Evolutionary conservation across 1,140 invertebrate genomes (phyloP).

Genomic region (Amyelois transitella): DNA sequence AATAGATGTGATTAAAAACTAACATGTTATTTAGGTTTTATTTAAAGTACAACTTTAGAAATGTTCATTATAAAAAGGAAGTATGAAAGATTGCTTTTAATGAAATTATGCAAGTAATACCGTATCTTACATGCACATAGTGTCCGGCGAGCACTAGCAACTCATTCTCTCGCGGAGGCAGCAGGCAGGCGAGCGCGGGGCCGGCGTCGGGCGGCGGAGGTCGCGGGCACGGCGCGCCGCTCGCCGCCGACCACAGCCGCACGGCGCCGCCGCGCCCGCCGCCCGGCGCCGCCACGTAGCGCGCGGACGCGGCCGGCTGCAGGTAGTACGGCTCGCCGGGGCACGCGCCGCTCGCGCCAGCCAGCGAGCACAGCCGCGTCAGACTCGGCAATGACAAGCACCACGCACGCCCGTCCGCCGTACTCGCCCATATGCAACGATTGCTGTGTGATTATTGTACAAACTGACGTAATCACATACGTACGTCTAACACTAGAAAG

Average conservation of each 20-base stretch:
- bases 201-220: conserved; percentile 82
- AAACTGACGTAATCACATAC: too few relatives aligned
- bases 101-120: neutral
- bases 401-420: conserved; percentile 11
- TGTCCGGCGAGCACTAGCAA: conserved; percentile 2
- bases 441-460: neutral
- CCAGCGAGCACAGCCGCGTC: conserved; percentile 17
- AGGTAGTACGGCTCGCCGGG: conserved; percentile 3
- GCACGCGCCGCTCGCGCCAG: conserved; percentile 1
- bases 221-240: conserved; percentile 23
- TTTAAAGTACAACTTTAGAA: too few relatives aligned
- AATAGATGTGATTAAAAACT: neutral
- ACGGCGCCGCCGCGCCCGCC: conserved; percentile 15
- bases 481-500: too few relatives aligned
- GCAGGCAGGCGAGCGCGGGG: conserved; percentile 74
- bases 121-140: conserved; percentile 14
- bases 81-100: neutral
- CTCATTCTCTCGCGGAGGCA: conserved; percentile 1
- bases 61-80: too few relatives aligned
- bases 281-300: neutral
- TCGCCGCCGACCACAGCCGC: conserved; percentile 11
- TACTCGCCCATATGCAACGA: conserved; percentile 4
- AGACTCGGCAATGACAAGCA: conserved; percentile 17
- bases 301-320: neutral
- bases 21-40: neutral